Base-by-base conservation (phyloP, 1,140 invertebrate genomes). In the Trissolcus basalis region DNA sequence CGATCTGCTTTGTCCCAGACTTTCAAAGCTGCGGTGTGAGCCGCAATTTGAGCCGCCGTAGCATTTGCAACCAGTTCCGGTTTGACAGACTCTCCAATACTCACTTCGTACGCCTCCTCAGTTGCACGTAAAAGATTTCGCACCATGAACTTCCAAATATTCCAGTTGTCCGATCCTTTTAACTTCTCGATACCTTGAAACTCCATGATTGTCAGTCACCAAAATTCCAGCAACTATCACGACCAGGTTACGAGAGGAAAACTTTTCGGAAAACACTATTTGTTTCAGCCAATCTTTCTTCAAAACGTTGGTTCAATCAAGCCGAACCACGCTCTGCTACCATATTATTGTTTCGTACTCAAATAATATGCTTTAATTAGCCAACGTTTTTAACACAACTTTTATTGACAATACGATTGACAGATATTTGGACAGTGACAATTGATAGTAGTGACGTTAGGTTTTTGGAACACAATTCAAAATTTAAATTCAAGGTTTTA, bases 1-100 rank as follows among this genome's bases (percentile, higher is more conserved):
- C 74, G 54, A 63, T 79, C 73, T 1, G 64, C 47, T 14, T 74
- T 77, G 13, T 80, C 70, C 69, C 73, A 79, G 0, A 3, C 19
- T 12, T 58, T 77, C 0, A 77, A 50, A 0, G 19, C 33, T 12
- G 14, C n/a, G 9, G 60, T 36, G 65, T 48, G 51, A 13, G 6
- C 4, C 43, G 32, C 53, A 14, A 33, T 12, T 10, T 67, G 13
- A 9, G n/a, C 39, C 0, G 44, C 48, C 10, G 16, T 41, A 32
- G 55, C 63, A 32, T 10, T 41, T 0, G 0, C 14, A 0, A 59
- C 9, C 41, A 0, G 1, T 0, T 0, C 48, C 32, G 67, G 68
- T 49, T 73, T 68, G 7, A 6, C 1, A 3, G 69, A 12, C 6
- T 65, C 68, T 4, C 54, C 73, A 13, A 12, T 53, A 45, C 73